Evolutionary conservation across 2,888 invertebrate genomes (phyloP).

Genomic region (Barypeithes pellucidus): DNA sequence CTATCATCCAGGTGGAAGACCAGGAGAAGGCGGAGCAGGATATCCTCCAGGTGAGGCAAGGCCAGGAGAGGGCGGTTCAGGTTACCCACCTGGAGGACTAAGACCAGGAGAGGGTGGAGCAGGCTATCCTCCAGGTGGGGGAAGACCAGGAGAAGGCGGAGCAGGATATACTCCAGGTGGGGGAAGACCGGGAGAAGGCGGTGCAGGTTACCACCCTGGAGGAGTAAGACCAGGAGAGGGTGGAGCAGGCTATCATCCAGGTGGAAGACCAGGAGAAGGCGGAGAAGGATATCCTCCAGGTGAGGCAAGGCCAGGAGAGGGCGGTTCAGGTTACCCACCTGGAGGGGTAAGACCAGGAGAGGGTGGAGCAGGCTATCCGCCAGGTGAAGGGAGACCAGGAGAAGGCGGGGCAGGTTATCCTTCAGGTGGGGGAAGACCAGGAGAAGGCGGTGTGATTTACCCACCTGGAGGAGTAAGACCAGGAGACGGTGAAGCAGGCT

Average conservation of each 20-base stretch:
- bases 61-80: conserved; percentile 23
- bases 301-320: conserved; percentile 29
- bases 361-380: conserved; percentile 44
- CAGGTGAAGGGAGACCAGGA: conserved; percentile 18
- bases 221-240: conserved; percentile 5
- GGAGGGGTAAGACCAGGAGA: conserved; percentile 2
- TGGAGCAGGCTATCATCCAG: conserved; percentile 35
- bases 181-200: conserved; percentile 27
- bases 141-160: conserved; percentile 23
- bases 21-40: conserved; percentile 24
- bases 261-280: conserved; percentile 17
- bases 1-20: conserved; percentile 44
- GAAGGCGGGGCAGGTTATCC: conserved; percentile 27
- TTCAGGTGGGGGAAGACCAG: conserved; percentile 50
- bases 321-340: background rate
- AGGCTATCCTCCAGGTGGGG: conserved; percentile 3
- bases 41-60: conserved; percentile 25
- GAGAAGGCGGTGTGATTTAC: conserved; percentile 52
- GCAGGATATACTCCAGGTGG: conserved; percentile 17
- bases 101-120: conserved; percentile 45
- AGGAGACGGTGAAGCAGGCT: conserved; percentile 15
- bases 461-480: conserved; percentile 21
- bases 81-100: conserved; percentile 46
- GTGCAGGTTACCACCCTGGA: conserved; percentile 16
- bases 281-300: conserved; percentile 13